Evolutionary conservation across 2,113 vertebrate species (phyloP), one percentile per base, ranked within the genome.

Genomic region (Heteronetta atricapilla): DNA sequence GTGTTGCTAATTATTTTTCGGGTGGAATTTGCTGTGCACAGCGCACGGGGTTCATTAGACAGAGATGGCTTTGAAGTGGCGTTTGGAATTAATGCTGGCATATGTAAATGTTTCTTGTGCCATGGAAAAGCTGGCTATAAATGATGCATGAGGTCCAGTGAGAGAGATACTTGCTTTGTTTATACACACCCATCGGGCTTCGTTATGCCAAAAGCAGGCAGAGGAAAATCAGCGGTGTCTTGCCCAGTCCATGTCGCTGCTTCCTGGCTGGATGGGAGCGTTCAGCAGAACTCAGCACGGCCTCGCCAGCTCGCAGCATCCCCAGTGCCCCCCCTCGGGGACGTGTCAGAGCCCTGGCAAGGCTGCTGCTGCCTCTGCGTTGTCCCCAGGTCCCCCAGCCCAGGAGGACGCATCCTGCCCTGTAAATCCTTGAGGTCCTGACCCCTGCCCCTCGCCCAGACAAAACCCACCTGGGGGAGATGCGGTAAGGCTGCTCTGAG

Each of bases 11-110:
- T 96, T 96, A 95, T 97, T 95, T 95, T 93, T 82, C 4, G 91
- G 95, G 90, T 90, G 88, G 96, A 93, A 95, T 95, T 95, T 82
- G 89, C 94, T 67, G 86, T 3, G 94, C 64, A 0, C 73, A 50
- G 96, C 78, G 46, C 90, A 3, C 6, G 62, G 86, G 93, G 81
- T 95, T 97, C 95, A 76, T 97, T 93, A 97, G 96, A 79, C 93
- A 50, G 89, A 82, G 88, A 89, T 90, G 88, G 94, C 95, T 97
- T 96, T 96, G 97, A 96, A 96, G 97, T 83, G 86, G 94, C 55
- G 6, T 8, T 93, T n/a, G 2, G 95, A 97, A 96, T 96, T 89
- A 97, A 96, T 93, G 93, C 96, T 84, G 91, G 90, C 94, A 95
- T 79, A 95, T 94, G 94, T 66, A 94, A 95, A 93, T 93, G 79